phyloP scores from a whole-genome alignment of 2,113 vertebrate species.

The Mastomys natalensis region DNA sequence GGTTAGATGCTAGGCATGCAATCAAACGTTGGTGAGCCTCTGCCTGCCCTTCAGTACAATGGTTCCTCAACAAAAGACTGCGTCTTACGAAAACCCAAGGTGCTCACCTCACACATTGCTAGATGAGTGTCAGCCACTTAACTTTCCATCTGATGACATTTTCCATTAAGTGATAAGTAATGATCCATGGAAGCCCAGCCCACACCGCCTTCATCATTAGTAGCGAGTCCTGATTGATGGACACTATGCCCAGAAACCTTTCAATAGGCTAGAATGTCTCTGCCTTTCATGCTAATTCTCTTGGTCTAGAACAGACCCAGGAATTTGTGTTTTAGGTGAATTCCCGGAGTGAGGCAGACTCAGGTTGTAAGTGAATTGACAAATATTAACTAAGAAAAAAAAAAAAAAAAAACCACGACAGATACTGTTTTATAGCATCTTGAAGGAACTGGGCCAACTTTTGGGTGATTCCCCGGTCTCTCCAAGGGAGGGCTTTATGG shows the following conservation, averaged over 20 bases:
- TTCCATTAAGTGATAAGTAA: not conserved
- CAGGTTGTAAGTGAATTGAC: not conserved
- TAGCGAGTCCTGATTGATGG: not conserved
- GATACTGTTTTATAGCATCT: not conserved
- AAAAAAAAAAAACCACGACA: not conserved
- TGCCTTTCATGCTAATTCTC: not conserved
- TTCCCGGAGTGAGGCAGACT: not conserved
- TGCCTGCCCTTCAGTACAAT: not conserved
- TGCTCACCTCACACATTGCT: not conserved
- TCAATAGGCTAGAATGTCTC: not conserved
- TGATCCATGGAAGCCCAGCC: not conserved
- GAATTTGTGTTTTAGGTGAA: constrained; percentile 45
- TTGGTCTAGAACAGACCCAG: too few species aligned
- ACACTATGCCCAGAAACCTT: not conserved
- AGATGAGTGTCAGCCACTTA: not conserved
- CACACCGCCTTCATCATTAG: not conserved
- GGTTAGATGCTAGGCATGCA: not conserved
- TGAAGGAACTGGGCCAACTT: constrained; percentile 45
- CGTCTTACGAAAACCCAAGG: not conserved
- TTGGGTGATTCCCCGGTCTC: constrained; percentile 79
- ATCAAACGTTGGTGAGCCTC: not conserved
- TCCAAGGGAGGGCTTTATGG: constrained; percentile 77
- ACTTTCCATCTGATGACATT: not conserved
- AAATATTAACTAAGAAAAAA: not conserved
- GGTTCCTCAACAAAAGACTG: not conserved